Evolutionary conservation across 2,797 vertebrate genomes (phyloP).

Genomic region (Rhabdomys pumilio): DNA sequence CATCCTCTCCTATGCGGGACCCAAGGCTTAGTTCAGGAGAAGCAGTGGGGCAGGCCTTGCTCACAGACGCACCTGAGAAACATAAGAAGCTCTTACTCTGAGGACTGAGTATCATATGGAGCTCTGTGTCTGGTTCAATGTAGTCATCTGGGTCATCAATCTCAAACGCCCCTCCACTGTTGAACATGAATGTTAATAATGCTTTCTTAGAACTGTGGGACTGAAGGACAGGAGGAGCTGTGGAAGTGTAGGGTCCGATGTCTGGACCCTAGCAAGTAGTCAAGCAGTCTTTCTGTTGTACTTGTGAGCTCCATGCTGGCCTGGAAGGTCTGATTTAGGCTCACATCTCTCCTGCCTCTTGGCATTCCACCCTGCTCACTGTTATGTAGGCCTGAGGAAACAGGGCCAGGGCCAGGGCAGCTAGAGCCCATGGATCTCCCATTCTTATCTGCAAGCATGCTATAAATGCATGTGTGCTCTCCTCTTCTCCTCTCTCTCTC

Average conservation of each 20-base stretch:
- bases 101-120: neutral
- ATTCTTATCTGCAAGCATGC: neutral
- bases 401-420: fast-evolving
- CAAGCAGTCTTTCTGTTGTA: no score
- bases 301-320: no score
- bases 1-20: neutral
- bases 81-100: neutral
- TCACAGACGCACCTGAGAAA: neutral
- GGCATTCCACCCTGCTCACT: fast-evolving
- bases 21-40: neutral
- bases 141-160: no score
- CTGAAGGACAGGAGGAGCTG: neutral
- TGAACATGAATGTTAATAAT: neutral
- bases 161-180: neutral
- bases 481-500: no score
- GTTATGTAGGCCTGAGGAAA: fast-evolving
- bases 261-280: no score
- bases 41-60: neutral
- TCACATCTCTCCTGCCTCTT: neutral
- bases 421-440: neutral
- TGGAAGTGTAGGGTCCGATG: fast-evolving
- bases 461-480: neutral
- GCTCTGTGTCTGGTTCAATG: neutral
- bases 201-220: neutral
- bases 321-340: fast-evolving